phyloP scores from a whole-genome alignment of 1,140 invertebrate genomes.

The Diachasma alloeum region DNA sequence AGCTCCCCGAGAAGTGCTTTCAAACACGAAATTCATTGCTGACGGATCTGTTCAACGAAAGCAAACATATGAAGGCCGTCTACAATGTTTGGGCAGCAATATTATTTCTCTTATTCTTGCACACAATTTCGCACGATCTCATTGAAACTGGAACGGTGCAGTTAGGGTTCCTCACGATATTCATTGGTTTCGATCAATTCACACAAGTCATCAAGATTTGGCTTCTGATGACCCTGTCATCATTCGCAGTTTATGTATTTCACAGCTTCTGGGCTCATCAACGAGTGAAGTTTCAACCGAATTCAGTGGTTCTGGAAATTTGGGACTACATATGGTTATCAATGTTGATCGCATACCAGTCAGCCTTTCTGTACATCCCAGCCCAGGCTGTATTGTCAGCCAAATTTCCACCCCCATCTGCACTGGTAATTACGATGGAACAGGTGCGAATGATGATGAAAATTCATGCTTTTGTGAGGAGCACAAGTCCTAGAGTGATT shows the following conservation, averaged over 20 bases:
- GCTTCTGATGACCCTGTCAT: not conserved
- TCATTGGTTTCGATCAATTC: not conserved
- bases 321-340: constrained; percentile 63
- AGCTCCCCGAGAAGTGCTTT: not conserved
- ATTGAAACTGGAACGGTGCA: not conserved
- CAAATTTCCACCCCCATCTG: constrained; percentile 70
- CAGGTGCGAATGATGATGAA: constrained; percentile 86
- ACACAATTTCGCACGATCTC: not conserved
- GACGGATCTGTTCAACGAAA: not conserved
- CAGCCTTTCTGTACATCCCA: constrained; percentile 66
- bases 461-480: constrained; percentile 80
- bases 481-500: constrained; percentile 69
- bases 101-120: not conserved
- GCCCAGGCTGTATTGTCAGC: constrained; percentile 61
- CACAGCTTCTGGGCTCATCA: not conserved
- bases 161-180: not conserved
- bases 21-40: not conserved
- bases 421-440: constrained; percentile 69
- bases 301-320: constrained; percentile 31
- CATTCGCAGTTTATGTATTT: not conserved
- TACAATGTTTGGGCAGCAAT: not conserved
- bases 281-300: not conserved
- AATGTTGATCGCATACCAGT: constrained; percentile 58
- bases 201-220: not conserved
- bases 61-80: not conserved